These are phyloP conservation scores for Scaptomyza pallida DNA, from an alignment of 1,140 invertebrate genomes.

Conservation along the genomic window DNA sequence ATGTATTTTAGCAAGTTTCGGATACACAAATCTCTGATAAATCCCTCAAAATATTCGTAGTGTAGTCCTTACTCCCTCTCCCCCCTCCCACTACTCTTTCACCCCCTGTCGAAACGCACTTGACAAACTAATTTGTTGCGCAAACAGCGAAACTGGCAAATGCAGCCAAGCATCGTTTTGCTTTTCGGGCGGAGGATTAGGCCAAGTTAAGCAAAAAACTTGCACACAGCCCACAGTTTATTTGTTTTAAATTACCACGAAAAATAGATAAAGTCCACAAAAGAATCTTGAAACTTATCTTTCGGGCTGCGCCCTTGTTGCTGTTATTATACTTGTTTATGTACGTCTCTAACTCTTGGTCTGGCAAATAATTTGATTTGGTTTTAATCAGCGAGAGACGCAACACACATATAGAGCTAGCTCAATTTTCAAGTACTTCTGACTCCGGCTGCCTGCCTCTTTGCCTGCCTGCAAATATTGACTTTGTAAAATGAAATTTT, in stretches of 20 bases:
- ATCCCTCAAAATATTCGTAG: too few species aligned
- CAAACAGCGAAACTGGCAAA: conserved; percentile 57
- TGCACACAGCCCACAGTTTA: conserved; percentile 45
- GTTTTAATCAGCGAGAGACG: conserved; percentile 74
- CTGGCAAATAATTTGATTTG: conserved; percentile 81
- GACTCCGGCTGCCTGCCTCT: not conserved
- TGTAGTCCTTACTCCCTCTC: not conserved
- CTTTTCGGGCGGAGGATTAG: conserved; percentile 37
- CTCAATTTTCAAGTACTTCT: conserved; percentile 61
- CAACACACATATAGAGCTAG: conserved; percentile 30
- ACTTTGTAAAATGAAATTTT: conserved; percentile 83
- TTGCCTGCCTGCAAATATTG: conserved; percentile 65
- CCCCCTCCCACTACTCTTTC: not conserved
- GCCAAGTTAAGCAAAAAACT: conserved; percentile 41
- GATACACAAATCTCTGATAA: too few species aligned
- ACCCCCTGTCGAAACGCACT: conserved; percentile 53
- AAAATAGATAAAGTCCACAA: conserved; percentile 72
- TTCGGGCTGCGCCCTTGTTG: conserved; percentile 10
- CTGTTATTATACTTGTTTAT: conserved; percentile 34
- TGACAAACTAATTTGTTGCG: conserved; percentile 79
- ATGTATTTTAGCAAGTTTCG: too few species aligned
- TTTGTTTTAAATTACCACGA: conserved; percentile 83
- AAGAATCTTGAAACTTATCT: conserved; percentile 1
- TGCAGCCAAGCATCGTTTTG: conserved; percentile 28
- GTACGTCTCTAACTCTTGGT: conserved; percentile 35